Percentiles rank a stretch among this genome's conserved stretches.
phyloP scores from a whole-genome alignment of 1,140 invertebrate genomes.

The Drosophila nannoptera region DNA sequence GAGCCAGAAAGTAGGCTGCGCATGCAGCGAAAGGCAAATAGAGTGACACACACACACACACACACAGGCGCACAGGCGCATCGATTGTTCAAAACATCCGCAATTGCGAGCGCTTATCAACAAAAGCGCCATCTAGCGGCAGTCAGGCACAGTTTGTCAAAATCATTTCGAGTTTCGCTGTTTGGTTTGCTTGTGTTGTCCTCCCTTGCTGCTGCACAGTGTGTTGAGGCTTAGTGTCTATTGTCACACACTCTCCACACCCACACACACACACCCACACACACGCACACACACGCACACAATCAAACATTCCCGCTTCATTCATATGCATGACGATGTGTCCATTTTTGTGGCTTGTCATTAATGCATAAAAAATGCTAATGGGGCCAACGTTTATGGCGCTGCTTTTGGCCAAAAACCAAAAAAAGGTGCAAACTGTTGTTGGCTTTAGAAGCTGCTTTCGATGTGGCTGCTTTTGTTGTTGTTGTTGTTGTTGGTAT shows the following conservation, averaged over 20 bases:
- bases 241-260: constrained; percentile 44
- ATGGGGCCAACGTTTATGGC: constrained; percentile 71
- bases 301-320: constrained; percentile 42
- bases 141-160: constrained; percentile 70
- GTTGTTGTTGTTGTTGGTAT: constrained; percentile 34
- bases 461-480: not conserved
- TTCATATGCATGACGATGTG: constrained; percentile 77
- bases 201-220: constrained; percentile 38
- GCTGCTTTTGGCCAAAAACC: constrained; percentile 51
- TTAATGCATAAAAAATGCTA: constrained; percentile 77
- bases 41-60: constrained; percentile 13
- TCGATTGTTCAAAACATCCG: constrained; percentile 78
- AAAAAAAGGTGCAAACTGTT: constrained; percentile 73
- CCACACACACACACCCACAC: constrained; percentile 13
- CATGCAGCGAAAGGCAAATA: constrained; percentile 38
- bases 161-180: constrained; percentile 45
- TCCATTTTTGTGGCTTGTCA: constrained; percentile 76
- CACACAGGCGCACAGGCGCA: constrained; percentile 70
- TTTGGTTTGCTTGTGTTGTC: constrained; percentile 6
- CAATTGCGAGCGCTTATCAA: constrained; percentile 72
- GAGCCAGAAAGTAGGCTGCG: constrained; percentile 39
- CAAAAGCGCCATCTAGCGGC: constrained; percentile 63
- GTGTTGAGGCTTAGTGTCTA: constrained; percentile 70
- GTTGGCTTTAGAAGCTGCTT: constrained; percentile 20
- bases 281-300: constrained; percentile 14